Percentiles rank a stretch among this genome's conserved stretches.
Conservation (phyloP, 2,888 invertebrate species). For the Patella ulyssiponensis region DNA sequence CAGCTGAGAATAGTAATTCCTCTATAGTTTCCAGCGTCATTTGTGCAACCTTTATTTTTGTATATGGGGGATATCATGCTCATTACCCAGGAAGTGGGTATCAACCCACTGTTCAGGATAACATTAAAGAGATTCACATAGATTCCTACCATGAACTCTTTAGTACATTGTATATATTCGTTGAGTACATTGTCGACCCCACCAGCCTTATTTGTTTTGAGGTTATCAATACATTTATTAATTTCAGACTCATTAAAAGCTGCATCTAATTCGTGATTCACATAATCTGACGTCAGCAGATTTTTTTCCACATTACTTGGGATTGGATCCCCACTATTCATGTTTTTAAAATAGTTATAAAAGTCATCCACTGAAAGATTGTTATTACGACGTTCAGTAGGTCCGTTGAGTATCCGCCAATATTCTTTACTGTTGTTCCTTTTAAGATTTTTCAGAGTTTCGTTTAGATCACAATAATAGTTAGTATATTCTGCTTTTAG, state of each 20-base stretch:
- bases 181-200: background rate
- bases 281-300: no score
- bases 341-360: background rate
- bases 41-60: no score
- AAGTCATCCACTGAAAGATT: background rate
- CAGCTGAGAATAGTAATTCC: no score
- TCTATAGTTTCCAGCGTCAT: no score
- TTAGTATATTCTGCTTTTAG: background rate
- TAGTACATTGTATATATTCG: no score
- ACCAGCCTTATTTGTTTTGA: background rate
- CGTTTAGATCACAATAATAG: no score
- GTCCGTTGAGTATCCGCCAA: no score
- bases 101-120: background rate
- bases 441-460: no score
- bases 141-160: background rate
- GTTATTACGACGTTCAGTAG: no score
- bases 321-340: background rate
- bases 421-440: background rate
- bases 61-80: no score
- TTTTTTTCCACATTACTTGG: background rate
- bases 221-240: background rate
- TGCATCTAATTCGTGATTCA: no score
- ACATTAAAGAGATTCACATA: background rate
- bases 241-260: background rate
- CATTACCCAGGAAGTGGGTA: background rate